Evolutionary conservation across 2,797 vertebrate species (phyloP).

Genomic region (Poliocrania exsul): DNA sequence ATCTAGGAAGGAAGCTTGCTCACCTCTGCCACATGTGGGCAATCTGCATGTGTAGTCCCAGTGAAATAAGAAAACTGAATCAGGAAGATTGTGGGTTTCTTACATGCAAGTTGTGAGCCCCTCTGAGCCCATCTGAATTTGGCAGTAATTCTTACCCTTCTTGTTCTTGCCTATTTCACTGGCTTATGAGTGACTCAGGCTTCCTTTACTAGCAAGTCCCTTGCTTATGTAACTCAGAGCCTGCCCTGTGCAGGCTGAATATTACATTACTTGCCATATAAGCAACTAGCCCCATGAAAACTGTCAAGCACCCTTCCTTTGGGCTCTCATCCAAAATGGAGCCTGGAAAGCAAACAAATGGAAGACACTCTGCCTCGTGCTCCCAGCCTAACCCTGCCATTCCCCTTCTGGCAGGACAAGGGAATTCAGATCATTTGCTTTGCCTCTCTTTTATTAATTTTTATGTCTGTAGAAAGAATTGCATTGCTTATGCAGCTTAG

Average conservation of each 20-base stretch:
- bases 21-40: neutral
- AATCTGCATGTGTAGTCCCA: neutral
- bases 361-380: neutral
- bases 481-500: neutral
- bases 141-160: neutral
- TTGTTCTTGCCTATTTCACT: neutral
- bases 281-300: neutral
- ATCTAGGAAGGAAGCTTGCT: neutral
- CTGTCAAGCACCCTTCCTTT: neutral
- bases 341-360: neutral
- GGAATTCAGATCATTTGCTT: neutral
- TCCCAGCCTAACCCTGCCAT: neutral
- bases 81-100: neutral
- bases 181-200: neutral
- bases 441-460: neutral
- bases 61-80: neutral
- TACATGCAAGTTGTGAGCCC: neutral
- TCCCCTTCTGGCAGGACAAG: neutral
- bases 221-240: neutral
- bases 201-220: neutral
- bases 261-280: neutral
- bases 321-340: neutral
- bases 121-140: neutral
- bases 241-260: neutral
- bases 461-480: neutral